phyloP scores from a whole-genome alignment of 1,140 invertebrate species.

The Drosophila paulistorum region DNA sequence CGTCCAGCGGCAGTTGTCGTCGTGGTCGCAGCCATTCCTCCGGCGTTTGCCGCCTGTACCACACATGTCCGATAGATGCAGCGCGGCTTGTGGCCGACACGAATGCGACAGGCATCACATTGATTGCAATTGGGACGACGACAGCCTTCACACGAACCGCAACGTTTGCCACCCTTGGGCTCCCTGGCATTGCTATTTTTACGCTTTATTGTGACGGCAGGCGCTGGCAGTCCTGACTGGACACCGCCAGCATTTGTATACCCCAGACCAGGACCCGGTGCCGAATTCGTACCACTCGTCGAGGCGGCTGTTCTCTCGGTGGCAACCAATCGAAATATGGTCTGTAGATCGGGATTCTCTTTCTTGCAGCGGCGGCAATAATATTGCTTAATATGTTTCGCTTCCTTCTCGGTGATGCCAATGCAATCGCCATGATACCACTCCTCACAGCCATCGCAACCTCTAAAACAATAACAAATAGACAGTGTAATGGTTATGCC shows the following conservation, averaged over 20 bases:
- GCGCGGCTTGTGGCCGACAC: conserved; percentile 90
- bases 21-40: conserved; percentile 9
- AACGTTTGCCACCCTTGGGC: conserved; percentile 84
- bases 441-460: conserved; percentile 98
- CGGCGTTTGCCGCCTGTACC: conserved; percentile 24
- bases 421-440: conserved; percentile 99
- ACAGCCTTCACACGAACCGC: conserved; percentile 93
- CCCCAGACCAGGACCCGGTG: conserved; percentile 49
- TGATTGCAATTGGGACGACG: conserved; percentile 92
- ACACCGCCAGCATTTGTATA: not conserved
- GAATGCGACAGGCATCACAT: conserved; percentile 89
- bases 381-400: conserved; percentile 96
- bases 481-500: no score
- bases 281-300: conserved; percentile 50
- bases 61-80: conserved; percentile 85
- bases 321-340: conserved; percentile 86
- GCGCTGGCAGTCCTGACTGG: not conserved
- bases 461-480: conserved; percentile 84
- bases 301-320: conserved; percentile 55
- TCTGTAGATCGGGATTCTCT: conserved; percentile 92
- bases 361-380: conserved; percentile 94
- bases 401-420: conserved; percentile 95
- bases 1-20: conserved; percentile 26
- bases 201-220: conserved; percentile 33
- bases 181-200: conserved; percentile 48